Base-by-base conservation (phyloP, 2,113 vertebrate genomes). In the Chionomys nivalis region DNA sequence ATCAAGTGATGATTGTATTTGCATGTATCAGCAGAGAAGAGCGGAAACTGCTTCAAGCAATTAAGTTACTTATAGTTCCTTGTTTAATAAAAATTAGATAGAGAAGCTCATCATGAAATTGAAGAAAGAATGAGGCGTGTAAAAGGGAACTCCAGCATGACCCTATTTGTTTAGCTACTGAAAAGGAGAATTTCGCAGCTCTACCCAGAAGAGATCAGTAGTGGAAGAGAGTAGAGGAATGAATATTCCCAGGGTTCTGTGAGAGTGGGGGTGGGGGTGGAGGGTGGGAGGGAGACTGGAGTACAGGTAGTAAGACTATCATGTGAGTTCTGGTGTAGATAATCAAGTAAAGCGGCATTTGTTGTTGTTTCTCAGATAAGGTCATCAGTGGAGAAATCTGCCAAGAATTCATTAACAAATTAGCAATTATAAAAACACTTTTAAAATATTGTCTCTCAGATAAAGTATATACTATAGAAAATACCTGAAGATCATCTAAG, bases 11-110 rank as follows among this genome's bases (percentile, higher is more conserved):
- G 73, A 92, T 47, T 96, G 17, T 88, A 66, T 47, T 89, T 97
- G 89, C 90, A 90, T 94, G 90, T 87, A 68, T 96, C 97, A 92
- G 94, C 96, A 96, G 89, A 96, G 76, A 90, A 39, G 3, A 96
- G 87, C 65, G 89, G 63, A 89, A 93, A 83, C 61, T 44, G 76
- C 55, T 79, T 92, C 47, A 91, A 87, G 83, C 77, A 96, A 96
- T 94, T 83, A 96, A 95, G 63, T 96, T 94, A 96, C 23, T 94
- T 93, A 96, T 36, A 91, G 44, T 61, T 68, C 77, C 65, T 83
- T 68, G 73, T 78, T 39, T 14, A 11, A 66, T 21, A 94, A 76
- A 94, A 42, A 39, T 19, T 79, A 49, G 0, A 52, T 81, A 73
- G 47, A 91, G 86, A 90, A 47, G 13, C 39, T 90, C 47, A 58